phyloP scores from a whole-genome alignment of 1,140 invertebrate species.

The Drosophila repletoides region DNA sequence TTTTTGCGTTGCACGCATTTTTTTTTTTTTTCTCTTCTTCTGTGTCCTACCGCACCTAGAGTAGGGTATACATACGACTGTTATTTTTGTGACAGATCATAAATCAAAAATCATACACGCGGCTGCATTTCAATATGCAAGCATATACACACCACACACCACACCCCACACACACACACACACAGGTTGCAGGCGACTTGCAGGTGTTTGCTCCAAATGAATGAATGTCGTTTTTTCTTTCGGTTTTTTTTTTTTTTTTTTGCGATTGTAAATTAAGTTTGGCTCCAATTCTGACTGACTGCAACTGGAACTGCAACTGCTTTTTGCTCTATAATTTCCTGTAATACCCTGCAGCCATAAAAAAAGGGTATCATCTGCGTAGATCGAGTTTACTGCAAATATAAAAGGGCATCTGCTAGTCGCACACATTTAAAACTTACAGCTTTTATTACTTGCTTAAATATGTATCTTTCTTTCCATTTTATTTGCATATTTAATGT shows the following conservation, averaged over 20 bases:
- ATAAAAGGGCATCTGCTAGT: conserved; percentile 2
- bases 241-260: neutral
- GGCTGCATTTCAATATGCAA: conserved; percentile 58
- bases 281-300: conserved; percentile 33
- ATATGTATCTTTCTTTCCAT: neutral
- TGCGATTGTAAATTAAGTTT: conserved; percentile 76
- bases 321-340: conserved; percentile 1
- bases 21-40: neutral
- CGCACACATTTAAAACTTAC: neutral
- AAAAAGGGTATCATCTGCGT: neutral
- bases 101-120: conserved; percentile 79
- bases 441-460: neutral
- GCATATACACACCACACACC: conserved; percentile 32
- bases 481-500: conserved; percentile 24
- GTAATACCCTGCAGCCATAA: neutral
- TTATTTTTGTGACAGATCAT: conserved; percentile 81
- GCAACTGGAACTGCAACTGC: conserved; percentile 1
- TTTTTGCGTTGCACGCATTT: conserved; percentile 36
- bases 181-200: conserved; percentile 39
- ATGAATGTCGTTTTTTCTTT: conserved; percentile 45
- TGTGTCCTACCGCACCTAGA: conserved; percentile 21
- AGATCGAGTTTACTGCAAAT: neutral
- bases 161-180: neutral
- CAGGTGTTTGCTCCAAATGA: conserved; percentile 76
- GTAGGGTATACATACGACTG: conserved; percentile 26